Evolutionary conservation across 2,113 vertebrate species (phyloP).

Genomic region (Hemibagrus wyckioides): DNA sequence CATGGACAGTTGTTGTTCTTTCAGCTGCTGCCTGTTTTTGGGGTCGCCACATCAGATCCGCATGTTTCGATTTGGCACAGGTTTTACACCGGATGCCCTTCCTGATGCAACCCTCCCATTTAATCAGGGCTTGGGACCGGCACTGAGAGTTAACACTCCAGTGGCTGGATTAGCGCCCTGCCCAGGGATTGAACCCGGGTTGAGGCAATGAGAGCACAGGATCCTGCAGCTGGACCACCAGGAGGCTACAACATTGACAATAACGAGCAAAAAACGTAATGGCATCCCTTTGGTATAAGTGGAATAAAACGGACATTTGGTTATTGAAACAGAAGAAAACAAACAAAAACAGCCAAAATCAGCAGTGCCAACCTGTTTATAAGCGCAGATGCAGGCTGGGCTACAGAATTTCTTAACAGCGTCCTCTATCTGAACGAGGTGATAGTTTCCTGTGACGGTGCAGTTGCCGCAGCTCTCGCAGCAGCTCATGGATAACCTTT

Average conservation of each 20-base stretch:
- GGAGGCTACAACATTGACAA: not conserved
- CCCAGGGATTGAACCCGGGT: too few relatives aligned
- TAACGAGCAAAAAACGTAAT: not conserved
- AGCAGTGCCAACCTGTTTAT: constrained; percentile 81
- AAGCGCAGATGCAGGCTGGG: constrained; percentile 82
- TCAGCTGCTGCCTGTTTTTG: too few relatives aligned
- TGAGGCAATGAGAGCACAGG: too few relatives aligned
- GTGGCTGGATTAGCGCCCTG: too few relatives aligned
- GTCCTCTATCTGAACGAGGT: constrained; percentile 84
- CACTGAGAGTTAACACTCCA: too few relatives aligned
- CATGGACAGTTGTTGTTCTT: too few relatives aligned
- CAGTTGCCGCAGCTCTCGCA: constrained; percentile 94
- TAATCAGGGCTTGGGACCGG: too few relatives aligned
- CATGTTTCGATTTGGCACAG: too few relatives aligned
- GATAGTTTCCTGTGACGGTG: constrained; percentile 84
- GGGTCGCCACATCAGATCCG: too few relatives aligned
- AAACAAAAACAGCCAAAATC: not conserved
- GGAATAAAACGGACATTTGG: not conserved
- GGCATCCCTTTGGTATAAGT: not conserved
- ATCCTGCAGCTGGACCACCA: too few relatives aligned
- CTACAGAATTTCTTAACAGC: constrained; percentile 92
- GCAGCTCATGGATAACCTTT: constrained; percentile 94
- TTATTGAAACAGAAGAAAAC: not conserved
- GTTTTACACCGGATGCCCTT: too few relatives aligned
- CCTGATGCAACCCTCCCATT: too few relatives aligned